Percentiles rank a stretch among this genome's conserved stretches.
Evolutionary conservation across 2,113 vertebrate genomes (phyloP).

Genomic region (Notothenia coriiceps): DNA sequence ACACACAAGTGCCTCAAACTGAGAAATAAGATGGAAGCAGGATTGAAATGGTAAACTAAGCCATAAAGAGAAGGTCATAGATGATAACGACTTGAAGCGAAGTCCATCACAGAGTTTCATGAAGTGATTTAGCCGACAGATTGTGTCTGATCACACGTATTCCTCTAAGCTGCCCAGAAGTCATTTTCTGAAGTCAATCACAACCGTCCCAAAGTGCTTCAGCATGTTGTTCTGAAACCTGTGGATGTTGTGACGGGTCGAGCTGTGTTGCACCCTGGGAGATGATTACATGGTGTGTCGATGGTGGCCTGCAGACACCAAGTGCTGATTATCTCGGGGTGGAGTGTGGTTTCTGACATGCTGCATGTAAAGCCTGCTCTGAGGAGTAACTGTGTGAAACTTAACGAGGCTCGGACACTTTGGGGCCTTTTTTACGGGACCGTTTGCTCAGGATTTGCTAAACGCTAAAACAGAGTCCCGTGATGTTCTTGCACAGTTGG

Average conservation of each 20-base stretch:
- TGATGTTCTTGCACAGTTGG: constrained; percentile 5
- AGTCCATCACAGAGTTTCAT: not conserved
- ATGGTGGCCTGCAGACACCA: constrained; percentile 69
- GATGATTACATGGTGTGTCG: constrained; percentile 76
- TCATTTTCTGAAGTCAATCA: constrained; percentile 6
- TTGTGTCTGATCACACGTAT: not conserved
- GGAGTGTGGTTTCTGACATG: constrained; percentile 56
- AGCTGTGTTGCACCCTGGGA: constrained; percentile 63
- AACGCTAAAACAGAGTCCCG: not conserved
- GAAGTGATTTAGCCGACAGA: constrained; percentile 21
- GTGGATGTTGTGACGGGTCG: constrained; percentile 49
- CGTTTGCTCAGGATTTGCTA: constrained; percentile 31
- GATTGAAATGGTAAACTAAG: constrained; percentile 36
- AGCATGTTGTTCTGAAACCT: constrained; percentile 20
- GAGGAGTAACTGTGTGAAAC: constrained; percentile 52
- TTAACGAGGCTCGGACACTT: constrained; percentile 58
- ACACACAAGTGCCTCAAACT: constrained; percentile 36
- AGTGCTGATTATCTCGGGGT: constrained; percentile 75
- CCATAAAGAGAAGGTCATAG: constrained; percentile 24
- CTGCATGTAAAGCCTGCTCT: constrained; percentile 26
- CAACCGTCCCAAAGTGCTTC: constrained; percentile 26
- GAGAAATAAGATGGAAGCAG: constrained; percentile 17
- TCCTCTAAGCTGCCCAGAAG: constrained; percentile 1
- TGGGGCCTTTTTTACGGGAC: constrained; percentile 24
- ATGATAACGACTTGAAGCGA: constrained; percentile 24